Conservation (phyloP, 2,888 invertebrate species). For the Diarsia rubi region DNA sequence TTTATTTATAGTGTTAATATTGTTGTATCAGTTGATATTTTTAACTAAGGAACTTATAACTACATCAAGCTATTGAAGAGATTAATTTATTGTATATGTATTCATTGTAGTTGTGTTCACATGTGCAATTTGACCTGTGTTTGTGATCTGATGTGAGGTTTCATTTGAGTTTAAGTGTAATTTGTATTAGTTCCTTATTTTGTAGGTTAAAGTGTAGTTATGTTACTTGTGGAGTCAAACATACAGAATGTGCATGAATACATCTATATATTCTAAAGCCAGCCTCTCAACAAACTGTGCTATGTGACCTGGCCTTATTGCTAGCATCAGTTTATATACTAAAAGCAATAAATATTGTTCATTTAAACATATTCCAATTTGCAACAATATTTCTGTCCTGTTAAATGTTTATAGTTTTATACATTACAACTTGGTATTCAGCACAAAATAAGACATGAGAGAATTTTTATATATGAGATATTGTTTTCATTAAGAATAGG, state of each 20-base stretch:
- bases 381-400: slow-evolving; percentile 68
- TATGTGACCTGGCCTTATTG: slow-evolving; percentile 80
- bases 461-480: slow-evolving; percentile 77
- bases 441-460: slow-evolving; percentile 82
- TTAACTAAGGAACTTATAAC: slow-evolving; percentile 81
- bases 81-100: slow-evolving; percentile 89
- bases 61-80: slow-evolving; percentile 84
- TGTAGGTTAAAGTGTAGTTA: slow-evolving; percentile 83
- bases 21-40: slow-evolving; percentile 89
- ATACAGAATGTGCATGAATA: slow-evolving; percentile 70
- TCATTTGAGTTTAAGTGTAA: slow-evolving; percentile 86
- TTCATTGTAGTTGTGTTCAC: slow-evolving; percentile 85
- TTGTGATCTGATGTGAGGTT: slow-evolving; percentile 90
- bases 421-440: slow-evolving; percentile 66
- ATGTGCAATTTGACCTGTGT: slow-evolving; percentile 88
- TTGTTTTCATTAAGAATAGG: slow-evolving; percentile 78
- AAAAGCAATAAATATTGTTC: slow-evolving; percentile 81
- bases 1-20: slow-evolving; percentile 82
- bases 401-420: slow-evolving; percentile 66
- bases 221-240: slow-evolving; percentile 75
- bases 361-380: slow-evolving; percentile 76
- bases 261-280: slow-evolving; percentile 62
- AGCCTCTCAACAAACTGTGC: slow-evolving; percentile 69
- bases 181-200: slow-evolving; percentile 90
- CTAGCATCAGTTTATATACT: slow-evolving; percentile 83